Percentiles rank a stretch among this genome's conserved stretches.
phyloP scores from a whole-genome alignment of 1,140 invertebrate species.

The Aphis craccivora region DNA sequence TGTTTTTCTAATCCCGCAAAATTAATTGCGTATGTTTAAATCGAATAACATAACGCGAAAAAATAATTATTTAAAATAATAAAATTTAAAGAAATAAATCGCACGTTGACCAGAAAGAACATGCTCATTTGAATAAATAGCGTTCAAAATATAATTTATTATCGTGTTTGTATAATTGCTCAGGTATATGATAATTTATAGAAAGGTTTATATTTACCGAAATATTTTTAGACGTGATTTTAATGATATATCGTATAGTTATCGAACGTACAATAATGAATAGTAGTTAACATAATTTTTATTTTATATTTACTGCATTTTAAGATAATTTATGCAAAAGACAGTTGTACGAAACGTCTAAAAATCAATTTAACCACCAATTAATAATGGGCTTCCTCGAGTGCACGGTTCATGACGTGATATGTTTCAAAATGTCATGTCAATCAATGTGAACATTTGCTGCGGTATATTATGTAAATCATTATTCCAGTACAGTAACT shows the following conservation, averaged over 20 bases:
- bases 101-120: not conserved
- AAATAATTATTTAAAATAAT: not conserved
- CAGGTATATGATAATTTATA: not conserved
- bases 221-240: not conserved
- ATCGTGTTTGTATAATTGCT: not conserved
- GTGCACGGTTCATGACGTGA: not conserved
- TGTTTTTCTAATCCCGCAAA: not conserved
- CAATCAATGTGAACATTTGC: not conserved
- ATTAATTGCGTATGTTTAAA: not conserved
- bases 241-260: not conserved
- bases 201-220: not conserved
- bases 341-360: not conserved
- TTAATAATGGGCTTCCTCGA: not conserved
- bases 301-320: not conserved
- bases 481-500: not conserved
- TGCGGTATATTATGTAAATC: not conserved
- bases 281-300: not conserved
- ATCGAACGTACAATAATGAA: not conserved
- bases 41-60: not conserved
- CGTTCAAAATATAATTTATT: not conserved
- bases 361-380: not conserved
- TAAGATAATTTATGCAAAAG: conserved; percentile 1
- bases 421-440: conserved; percentile 16
- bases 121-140: not conserved
- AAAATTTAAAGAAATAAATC: not conserved